These are phyloP conservation scores for Brachyrhaphis roseni DNA, from an alignment of 2,797 vertebrate genomes.

Conservation along the genomic window DNA sequence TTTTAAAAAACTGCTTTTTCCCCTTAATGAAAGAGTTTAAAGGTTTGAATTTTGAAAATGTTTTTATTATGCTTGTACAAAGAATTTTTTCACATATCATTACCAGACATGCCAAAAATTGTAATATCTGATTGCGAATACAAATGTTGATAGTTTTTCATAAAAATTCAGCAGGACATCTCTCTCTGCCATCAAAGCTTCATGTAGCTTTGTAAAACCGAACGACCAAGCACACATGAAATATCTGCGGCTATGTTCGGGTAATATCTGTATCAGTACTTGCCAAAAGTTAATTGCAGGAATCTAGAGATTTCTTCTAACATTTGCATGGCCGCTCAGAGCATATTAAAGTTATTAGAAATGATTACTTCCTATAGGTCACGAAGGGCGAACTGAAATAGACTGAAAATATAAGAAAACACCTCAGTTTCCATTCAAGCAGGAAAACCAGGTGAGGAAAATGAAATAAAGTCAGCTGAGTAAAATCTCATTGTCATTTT, in stretches of 20 bases:
- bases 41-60: not conserved
- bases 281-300: not conserved
- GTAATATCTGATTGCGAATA: not conserved
- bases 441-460: slow-evolving; percentile 18
- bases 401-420: slow-evolving; percentile 30
- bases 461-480: slow-evolving; percentile 12
- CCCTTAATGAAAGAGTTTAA: not conserved
- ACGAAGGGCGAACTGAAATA: slow-evolving; percentile 35
- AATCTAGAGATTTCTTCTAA: slow-evolving; percentile 10
- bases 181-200: not conserved
- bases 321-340: slow-evolving; percentile 12
- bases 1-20: not conserved
- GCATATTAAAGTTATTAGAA: slow-evolving; percentile 44
- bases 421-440: slow-evolving; percentile 22
- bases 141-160: not conserved
- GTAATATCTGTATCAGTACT: not conserved
- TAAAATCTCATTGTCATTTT: slow-evolving; percentile 5
- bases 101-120: not conserved
- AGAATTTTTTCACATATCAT: not conserved
- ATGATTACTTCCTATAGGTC: slow-evolving; percentile 36
- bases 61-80: not conserved
- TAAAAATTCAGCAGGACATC: not conserved
- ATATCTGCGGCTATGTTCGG: not conserved
- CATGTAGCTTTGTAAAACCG: not conserved
- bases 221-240: not conserved